A percentile compares a stretch with the other conserved stretches of the same genome.
These are phyloP conservation scores for Lasioglossum pauxillum DNA, from an alignment of 2,888 invertebrate genomes.

Conservation along the genomic window DNA sequence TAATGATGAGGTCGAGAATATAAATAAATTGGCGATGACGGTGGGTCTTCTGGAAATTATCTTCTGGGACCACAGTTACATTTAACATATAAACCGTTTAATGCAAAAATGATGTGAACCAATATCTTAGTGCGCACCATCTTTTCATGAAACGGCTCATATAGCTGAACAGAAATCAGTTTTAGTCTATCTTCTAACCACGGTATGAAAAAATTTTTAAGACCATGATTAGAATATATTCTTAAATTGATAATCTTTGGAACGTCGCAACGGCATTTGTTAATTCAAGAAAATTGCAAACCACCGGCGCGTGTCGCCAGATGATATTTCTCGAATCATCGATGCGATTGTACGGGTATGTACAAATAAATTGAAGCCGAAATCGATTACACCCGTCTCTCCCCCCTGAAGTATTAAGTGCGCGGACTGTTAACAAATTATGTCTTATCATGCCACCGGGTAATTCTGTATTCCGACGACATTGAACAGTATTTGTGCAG, in stretches of 20 bases:
- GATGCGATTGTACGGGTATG: not conserved
- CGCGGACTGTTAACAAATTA: constrained; percentile 1
- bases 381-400: not conserved
- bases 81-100: too few species aligned
- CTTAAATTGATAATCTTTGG: not conserved
- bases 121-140: too few species aligned
- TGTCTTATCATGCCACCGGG: constrained; percentile 8
- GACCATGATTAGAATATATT: not conserved
- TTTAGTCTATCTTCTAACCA: not conserved
- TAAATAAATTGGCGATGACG: not conserved
- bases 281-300: not conserved
- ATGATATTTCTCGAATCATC: not conserved
- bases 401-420: not conserved
- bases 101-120: too few species aligned
- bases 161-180: not conserved
- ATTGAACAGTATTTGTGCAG: not conserved
- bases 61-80: not conserved
- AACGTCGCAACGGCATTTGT: not conserved
- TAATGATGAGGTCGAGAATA: not conserved
- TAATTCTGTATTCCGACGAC: constrained; percentile 7
- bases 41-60: not conserved
- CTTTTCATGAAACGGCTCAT: not conserved
- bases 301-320: not conserved
- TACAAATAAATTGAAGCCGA: not conserved
- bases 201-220: not conserved